Conservation (phyloP, 2,888 invertebrate species). For the Pomacea canaliculata region DNA sequence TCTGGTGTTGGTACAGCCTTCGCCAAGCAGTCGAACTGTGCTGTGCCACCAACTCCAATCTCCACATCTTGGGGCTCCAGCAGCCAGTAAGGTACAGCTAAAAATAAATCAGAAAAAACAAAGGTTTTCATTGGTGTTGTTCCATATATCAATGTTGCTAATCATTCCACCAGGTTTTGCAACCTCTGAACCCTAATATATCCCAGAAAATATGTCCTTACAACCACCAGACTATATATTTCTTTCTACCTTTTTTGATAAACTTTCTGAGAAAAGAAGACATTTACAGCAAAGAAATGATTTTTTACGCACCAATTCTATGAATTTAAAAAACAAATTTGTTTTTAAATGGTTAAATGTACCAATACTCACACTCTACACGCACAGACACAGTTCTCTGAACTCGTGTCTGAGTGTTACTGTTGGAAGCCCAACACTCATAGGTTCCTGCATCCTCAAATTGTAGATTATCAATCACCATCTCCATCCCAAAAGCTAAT, state of each 20-base stretch:
- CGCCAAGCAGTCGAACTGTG: constrained; percentile 88
- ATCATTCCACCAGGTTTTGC: too few species aligned
- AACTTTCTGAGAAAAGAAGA: too few species aligned
- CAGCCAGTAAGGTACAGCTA: constrained; percentile 85
- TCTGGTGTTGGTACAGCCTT: constrained; percentile 88
- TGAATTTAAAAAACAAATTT: too few species aligned
- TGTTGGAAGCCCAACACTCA: constrained; percentile 79
- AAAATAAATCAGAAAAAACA: constrained; percentile 31
- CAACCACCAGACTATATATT: too few species aligned
- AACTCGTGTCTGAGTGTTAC: constrained; percentile 54
- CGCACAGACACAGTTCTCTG: constrained; percentile 67
- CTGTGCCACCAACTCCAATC: constrained; percentile 90
- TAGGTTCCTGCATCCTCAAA: constrained; percentile 89
- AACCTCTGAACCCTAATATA: too few species aligned
- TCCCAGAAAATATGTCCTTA: too few species aligned
- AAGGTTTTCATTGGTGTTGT: too few species aligned
- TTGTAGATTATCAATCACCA: constrained; percentile 71
- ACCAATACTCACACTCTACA: constrained; percentile 67
- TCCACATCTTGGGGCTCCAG: constrained; percentile 88
- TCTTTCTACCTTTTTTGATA: too few species aligned
- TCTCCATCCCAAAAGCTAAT: constrained; percentile 94
- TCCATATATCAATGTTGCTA: too few species aligned
- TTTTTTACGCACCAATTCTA: too few species aligned
- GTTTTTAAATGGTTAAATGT: background rate
- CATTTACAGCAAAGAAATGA: too few species aligned